These are phyloP conservation scores for Himalopsyche tibetana DNA, from an alignment of 2,888 invertebrate genomes.

Conservation along the genomic window DNA sequence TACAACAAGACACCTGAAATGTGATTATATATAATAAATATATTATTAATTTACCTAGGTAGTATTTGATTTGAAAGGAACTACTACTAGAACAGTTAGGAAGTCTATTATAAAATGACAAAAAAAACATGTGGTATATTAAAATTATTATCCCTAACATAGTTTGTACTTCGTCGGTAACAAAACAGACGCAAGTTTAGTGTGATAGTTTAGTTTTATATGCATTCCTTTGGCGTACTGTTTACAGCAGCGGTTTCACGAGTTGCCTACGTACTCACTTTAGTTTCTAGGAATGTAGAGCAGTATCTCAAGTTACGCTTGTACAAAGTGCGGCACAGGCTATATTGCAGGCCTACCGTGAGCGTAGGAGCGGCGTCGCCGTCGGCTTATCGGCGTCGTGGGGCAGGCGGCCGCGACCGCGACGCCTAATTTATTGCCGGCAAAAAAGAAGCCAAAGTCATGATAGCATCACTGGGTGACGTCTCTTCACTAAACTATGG, in stretches of 20 bases:
- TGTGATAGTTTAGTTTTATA: conserved; percentile 17
- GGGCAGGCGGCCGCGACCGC: conserved; percentile 62
- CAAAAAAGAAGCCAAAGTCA: conserved; percentile 57
- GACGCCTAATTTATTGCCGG: conserved; percentile 65
- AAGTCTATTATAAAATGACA: too few relatives aligned
- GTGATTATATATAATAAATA: too few relatives aligned
- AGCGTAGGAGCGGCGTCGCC: conserved; percentile 41
- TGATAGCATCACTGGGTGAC: conserved; percentile 62
- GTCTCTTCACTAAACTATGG: conserved; percentile 57
- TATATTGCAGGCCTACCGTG: not conserved
- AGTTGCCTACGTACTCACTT: not conserved
- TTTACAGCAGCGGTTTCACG: conserved; percentile 16
- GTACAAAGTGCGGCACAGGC: not conserved
- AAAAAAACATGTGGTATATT: too few relatives aligned
- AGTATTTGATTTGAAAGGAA: too few relatives aligned
- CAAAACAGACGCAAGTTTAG: not conserved
- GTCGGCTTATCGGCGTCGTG: conserved; percentile 57
- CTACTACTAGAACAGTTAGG: too few relatives aligned
- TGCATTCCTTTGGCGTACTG: not conserved
- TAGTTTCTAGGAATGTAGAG: conserved; percentile 6
- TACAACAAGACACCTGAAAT: too few relatives aligned
- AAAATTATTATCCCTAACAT: too few relatives aligned
- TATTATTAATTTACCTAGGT: too few relatives aligned
- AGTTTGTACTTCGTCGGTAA: too few relatives aligned
- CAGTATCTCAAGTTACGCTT: not conserved